These are phyloP conservation scores for Aleiodes leptofemur DNA, from an alignment of 2,888 invertebrate species.

Conservation along the genomic window DNA sequence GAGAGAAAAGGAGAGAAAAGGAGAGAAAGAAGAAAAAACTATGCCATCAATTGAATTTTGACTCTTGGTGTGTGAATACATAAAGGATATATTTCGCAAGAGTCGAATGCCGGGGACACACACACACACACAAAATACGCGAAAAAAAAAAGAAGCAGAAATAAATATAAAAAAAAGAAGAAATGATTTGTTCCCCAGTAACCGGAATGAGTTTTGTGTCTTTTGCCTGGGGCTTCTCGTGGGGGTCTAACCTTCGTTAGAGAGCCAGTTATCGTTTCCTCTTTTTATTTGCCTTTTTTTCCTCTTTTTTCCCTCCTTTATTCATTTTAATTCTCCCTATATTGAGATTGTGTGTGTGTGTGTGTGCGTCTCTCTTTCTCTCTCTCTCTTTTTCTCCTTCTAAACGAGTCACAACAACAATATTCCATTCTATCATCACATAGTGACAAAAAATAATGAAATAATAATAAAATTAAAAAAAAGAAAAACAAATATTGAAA, in stretches of 20 bases:
- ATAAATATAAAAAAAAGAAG: neutral
- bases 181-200: conserved; percentile 44
- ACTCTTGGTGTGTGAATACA: conserved; percentile 4
- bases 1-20: too few relatives aligned
- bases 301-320: neutral
- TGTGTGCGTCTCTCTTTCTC: conserved; percentile 29
- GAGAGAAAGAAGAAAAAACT: neutral
- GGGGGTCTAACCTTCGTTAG: conserved; percentile 19
- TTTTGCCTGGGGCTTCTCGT: conserved; percentile 6
- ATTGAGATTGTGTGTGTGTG: conserved; percentile 38
- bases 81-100: conserved; percentile 9
- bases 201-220: conserved; percentile 48
- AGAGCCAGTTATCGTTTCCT: conserved; percentile 1
- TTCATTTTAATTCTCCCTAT: too few relatives aligned
- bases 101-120: neutral
- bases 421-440: conserved; percentile 28
- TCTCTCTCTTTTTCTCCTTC: conserved; percentile 5
- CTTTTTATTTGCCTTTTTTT: too few relatives aligned
- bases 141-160: neutral
- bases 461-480: neutral
- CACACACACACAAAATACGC: neutral
- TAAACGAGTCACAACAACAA: conserved; percentile 43
- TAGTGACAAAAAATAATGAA: conserved; percentile 41
- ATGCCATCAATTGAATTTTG: conserved; percentile 4
- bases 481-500: neutral